Base-by-base conservation (phyloP, 92 coral and sea anemone genomes). In the Heteractis magnifica region DNA sequence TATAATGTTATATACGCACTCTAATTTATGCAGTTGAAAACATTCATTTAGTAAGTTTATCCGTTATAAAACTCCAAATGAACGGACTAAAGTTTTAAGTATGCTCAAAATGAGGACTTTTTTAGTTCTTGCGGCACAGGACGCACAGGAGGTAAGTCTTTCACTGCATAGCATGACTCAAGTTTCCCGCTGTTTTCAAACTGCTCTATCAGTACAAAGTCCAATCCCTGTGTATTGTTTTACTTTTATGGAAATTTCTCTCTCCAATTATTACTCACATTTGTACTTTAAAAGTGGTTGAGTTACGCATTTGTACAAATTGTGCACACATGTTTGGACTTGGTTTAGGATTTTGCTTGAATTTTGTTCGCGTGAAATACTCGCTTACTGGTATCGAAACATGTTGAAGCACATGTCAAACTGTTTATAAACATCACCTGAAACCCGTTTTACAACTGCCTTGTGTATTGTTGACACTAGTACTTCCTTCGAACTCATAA, bases 401-500 rank as follows among this genome's bases (percentile, higher is more conserved):
- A 59, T n/a, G 18, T n/a, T 16, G 6, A 59, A 5, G 6, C 65
- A 59, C 65, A 15, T 59, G 65, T 59, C 18, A 8, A 16, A 59
- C n/a, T 59, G 65, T 59, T 18, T 62, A 62, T n/a, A 62, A 62
- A 62, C 70, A 62, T 18, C 6, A 12, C 70, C 26, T 62, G 10
- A 9, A 13, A 18, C 20, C 20, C 34, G 26, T 62, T 5, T 62
- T 62, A 58, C 70, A 44, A 26, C 53, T 20, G 13, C 9, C 18
- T 78, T 76, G 56, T 44, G 44, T 34, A 51, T 52, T 77, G 80
- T 77, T 77, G 80, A 77, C 65, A 77, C 11, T 68, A 3, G 56
- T 3, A 14, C 11, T 65, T 65, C 20, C 72, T 65, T 26, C 44
- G 44, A 34, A 34, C 44, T 34, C 44, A 34, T 34, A 34, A 34